A percentile compares a stretch with the other conserved stretches of the same genome.
phyloP scores from a whole-genome alignment of 2,888 invertebrate genomes.

The Bembecia ichneumoniformis region DNA sequence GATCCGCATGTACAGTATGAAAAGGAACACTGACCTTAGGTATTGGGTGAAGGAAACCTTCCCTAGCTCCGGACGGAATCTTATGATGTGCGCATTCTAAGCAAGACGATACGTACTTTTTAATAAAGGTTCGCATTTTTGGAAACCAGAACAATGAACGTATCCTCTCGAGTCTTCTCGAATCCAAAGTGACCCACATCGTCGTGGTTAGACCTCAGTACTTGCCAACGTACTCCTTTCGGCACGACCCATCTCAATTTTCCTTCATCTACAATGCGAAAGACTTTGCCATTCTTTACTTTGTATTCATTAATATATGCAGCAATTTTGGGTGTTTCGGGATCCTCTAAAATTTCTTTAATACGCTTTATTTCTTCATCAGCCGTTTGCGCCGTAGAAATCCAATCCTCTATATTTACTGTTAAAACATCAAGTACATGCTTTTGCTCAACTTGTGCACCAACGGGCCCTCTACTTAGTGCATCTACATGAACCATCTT shows the following conservation, averaged over 20 bases:
- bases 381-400: conserved; percentile 4
- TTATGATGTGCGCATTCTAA: conserved; percentile 2
- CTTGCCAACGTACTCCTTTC: conserved; percentile 14
- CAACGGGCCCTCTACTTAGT: too few species aligned
- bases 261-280: conserved; percentile 6
- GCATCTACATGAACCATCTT: conserved; percentile 30
- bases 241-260: conserved; percentile 17
- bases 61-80: conserved; percentile 4
- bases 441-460: too few species aligned
- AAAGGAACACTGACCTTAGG: conserved; percentile 21
- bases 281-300: conserved; percentile 11
- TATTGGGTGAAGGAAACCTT: conserved; percentile 2
- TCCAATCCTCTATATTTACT: too few species aligned
- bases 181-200: conserved; percentile 16
- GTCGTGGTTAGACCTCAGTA: conserved; percentile 16
- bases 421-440: too few species aligned
- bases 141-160: conserved; percentile 14
- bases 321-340: too few species aligned
- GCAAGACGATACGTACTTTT: conserved; percentile 10
- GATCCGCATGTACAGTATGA: conserved; percentile 33
- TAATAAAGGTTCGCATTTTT: conserved; percentile 11
- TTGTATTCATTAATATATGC: too few species aligned
- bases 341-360: conserved; percentile 4
- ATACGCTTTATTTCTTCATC: conserved; percentile 4
- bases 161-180: conserved; percentile 14